Evolutionary conservation across 2,113 vertebrate species (phyloP).

Genomic region (Puffinus mauretanicus): DNA sequence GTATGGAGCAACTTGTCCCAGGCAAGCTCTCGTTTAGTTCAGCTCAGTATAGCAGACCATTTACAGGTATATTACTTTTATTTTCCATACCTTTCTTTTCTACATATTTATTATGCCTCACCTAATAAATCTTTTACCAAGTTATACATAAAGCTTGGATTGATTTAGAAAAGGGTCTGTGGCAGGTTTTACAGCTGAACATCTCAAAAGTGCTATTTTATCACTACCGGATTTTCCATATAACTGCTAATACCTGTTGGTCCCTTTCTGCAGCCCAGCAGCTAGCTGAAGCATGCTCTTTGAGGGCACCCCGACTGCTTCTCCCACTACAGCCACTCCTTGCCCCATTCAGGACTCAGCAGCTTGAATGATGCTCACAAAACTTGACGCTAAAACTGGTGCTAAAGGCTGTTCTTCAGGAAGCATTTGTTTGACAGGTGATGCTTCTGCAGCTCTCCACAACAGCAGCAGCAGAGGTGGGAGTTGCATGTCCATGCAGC

Average conservation of each 20-base stretch:
- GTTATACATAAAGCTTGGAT: constrained; percentile 35
- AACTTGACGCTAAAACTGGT: background rate
- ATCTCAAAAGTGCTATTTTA: constrained; percentile 51
- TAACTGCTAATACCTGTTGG: background rate
- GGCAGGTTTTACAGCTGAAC: constrained; percentile 40
- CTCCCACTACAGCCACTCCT: background rate
- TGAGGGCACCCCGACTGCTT: background rate
- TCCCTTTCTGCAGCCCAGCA: background rate
- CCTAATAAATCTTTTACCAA: constrained; percentile 72
- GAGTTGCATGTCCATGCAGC: background rate
- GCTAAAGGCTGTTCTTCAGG: background rate
- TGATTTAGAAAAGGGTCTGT: constrained; percentile 48
- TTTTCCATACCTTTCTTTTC: constrained; percentile 44
- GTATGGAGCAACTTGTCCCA: background rate
- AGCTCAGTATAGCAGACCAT: background rate
- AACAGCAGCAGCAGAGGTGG: background rate
- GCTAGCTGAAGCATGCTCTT: background rate
- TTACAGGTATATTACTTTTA: constrained; percentile 39
- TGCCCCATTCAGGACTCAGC: background rate
- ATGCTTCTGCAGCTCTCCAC: background rate
- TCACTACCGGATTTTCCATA: background rate
- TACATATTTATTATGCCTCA: constrained; percentile 41
- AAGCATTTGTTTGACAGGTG: background rate
- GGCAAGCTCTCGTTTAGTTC: constrained; percentile 24
- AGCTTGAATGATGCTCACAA: background rate